phyloP scores from a whole-genome alignment of 2,113 vertebrate genomes.

The Paralichthys olivaceus region DNA sequence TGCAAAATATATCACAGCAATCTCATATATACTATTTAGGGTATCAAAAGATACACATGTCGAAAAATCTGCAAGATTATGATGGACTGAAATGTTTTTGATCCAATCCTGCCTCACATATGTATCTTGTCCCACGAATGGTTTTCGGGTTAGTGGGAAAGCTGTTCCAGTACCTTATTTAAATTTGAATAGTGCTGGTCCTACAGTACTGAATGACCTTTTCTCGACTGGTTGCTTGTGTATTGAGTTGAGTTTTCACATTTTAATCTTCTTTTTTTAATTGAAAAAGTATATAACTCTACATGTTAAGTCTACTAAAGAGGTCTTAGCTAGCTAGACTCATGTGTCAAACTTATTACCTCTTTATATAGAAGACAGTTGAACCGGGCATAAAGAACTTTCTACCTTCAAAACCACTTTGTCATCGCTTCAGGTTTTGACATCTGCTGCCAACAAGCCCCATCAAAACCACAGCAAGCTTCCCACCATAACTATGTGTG shows the following conservation, averaged over 20 bases:
- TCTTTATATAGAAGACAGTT: not conserved
- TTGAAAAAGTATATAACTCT: too few species aligned
- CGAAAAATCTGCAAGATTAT: not conserved
- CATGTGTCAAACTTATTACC: not conserved
- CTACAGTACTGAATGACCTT: too few species aligned
- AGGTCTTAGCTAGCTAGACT: not conserved
- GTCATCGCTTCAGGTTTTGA: conserved; percentile 2
- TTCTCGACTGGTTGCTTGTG: too few species aligned
- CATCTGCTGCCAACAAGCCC: conserved; percentile 1
- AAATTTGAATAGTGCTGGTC: too few species aligned
- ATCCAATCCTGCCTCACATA: not conserved
- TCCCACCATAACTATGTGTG: not conserved
- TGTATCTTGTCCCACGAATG: not conserved
- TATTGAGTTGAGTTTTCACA: too few species aligned
- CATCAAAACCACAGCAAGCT: conserved; percentile 1
- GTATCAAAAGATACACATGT: too few species aligned
- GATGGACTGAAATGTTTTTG: not conserved
- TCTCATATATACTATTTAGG: too few species aligned
- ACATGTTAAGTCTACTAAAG: too few species aligned
- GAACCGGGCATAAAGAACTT: not conserved
- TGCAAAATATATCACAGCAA: too few species aligned
- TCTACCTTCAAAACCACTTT: not conserved
- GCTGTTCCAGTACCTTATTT: too few species aligned
- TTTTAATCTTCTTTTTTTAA: too few species aligned
- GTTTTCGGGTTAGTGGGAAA: not conserved